Base-by-base conservation (phyloP, 2,888 invertebrate genomes). In the Drosophila maculinotata region DNA sequence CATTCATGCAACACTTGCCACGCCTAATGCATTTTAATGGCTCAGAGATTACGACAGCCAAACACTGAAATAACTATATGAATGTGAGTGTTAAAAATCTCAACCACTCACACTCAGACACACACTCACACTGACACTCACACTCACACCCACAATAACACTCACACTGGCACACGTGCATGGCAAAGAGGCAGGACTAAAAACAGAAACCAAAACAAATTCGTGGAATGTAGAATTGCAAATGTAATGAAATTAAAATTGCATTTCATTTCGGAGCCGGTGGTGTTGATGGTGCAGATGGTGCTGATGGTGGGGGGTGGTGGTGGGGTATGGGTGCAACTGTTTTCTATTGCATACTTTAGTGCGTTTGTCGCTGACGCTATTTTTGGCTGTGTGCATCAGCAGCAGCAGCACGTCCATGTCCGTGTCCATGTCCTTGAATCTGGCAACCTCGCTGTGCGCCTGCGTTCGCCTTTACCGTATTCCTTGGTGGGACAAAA, bases 21-120 rank as follows among this genome's bases (percentile, higher is more conserved):
- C 51, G 67, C 74, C 67, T 81, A 84, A 84, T 84, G 85, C 82
- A 81, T 84, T 81, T 84, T 76, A 81, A 84, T 81, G 82, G 79
- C 65, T 35, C 39, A 30, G 58, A 52, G 64, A 44, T 64, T 69
- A 44, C 28, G 68, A 54, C 72, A 58, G 57, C 54, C 64, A 47
- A 53, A 68, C 65, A 54, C 60, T 42, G 15, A 69, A 74, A 65
- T 58, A 69, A 44, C 47, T 60, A 65, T 74, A 25, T 44, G 38
- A 31, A 15, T 48, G 47, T 44, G 36, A 33, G 44, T 35, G 62
- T 38, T 36, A 28, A 67, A 69, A 72, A 68, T 73, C 73, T 58
- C 69, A 49, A 52, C 54, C 31, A 23, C 20, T 3, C 57, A 51
- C 20, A 6, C 39, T 15, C 5, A n/a, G 3, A 41, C 31, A 33